Evolutionary conservation across 2,888 invertebrate genomes (phyloP), one percentile per base, ranked within the genome.

Genomic region (Coelopa pilipes): DNA sequence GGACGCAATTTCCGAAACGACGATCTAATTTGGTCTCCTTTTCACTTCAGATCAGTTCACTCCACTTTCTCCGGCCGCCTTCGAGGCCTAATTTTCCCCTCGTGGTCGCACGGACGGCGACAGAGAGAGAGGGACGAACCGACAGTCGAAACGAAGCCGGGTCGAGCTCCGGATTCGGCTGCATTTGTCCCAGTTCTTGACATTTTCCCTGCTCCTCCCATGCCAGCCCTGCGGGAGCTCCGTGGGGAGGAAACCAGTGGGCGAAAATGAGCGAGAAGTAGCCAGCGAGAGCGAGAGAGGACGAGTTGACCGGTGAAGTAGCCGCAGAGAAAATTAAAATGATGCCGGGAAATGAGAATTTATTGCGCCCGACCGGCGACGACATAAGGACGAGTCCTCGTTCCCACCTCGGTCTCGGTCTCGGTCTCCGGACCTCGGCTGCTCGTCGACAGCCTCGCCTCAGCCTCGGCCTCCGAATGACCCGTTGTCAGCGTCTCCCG

Each of bases 371-470:
- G 66, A 66, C 66, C 66, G 50, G 34, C 76, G 72, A 74, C 73
- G 76, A 78, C 75, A 76, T 74, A 74, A 75, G 75, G 75, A 75
- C 80, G 34, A 77, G 80, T 73, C 71, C 76, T 13, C n/a, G 13
- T 5, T 62, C 15, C 60, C 21, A 24, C 19, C 60, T n/a, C 45
- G 34, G 24, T 34, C 62, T 53, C 53, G 10, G 3, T 9, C 53
- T 53, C 53, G 10, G 53, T 34, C 34, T 34, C 34, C 7, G 7
- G 34, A 34, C 7, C 34, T 34, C 34, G 34, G 7, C n/a, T n/a
- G n/a, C n/a, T n/a, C n/a, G n/a, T n/a, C n/a, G n/a, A n/a, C n/a
- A n/a, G n/a, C n/a, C n/a, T n/a, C n/a, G n/a, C n/a, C 34, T 34
- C 34, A 34, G 2, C 7, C 34, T 34, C 34, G 7, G 2, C 7